phyloP scores from a whole-genome alignment of 1,140 invertebrate genomes.

The Dendroctonus valens region DNA sequence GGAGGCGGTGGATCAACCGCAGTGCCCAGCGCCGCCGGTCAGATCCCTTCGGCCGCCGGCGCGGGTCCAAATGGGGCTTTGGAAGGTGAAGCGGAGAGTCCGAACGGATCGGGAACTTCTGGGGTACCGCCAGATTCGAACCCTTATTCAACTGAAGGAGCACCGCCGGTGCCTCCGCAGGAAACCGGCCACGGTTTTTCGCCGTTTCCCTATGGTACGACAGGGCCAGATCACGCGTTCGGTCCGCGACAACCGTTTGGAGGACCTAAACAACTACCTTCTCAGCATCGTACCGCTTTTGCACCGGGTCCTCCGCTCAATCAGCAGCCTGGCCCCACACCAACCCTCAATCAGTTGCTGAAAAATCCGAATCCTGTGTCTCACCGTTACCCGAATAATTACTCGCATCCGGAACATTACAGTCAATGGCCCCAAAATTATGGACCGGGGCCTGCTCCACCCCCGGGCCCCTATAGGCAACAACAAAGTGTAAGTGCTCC shows the following conservation, averaged over 20 bases:
- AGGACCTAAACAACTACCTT: constrained; percentile 42
- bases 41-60: constrained; percentile 35
- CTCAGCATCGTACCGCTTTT: constrained; percentile 49
- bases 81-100: constrained; percentile 30
- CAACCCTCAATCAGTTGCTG: constrained; percentile 81
- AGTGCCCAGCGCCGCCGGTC: constrained; percentile 34
- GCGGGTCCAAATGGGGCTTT: constrained; percentile 32
- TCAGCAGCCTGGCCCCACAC: constrained; percentile 82
- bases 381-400: constrained; percentile 48
- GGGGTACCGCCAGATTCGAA: constrained; percentile 32
- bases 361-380: constrained; percentile 47
- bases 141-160: constrained; percentile 32
- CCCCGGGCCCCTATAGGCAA: constrained; percentile 45
- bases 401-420: constrained; percentile 46
- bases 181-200: constrained; percentile 42
- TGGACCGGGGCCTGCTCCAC: constrained; percentile 34
- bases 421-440: constrained; percentile 46
- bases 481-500: constrained; percentile 29
- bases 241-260: constrained; percentile 46
- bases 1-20: constrained; percentile 40
- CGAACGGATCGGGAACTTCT: constrained; percentile 15
- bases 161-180: constrained; percentile 25
- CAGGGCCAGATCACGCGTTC: constrained; percentile 47
- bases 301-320: constrained; percentile 66
- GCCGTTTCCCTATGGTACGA: constrained; percentile 43